A percentile compares a stretch with the other conserved stretches of the same genome.
Conservation (phyloP, 53 echinoderm and acorn worm species). For the Actinopyga echinites region DNA sequence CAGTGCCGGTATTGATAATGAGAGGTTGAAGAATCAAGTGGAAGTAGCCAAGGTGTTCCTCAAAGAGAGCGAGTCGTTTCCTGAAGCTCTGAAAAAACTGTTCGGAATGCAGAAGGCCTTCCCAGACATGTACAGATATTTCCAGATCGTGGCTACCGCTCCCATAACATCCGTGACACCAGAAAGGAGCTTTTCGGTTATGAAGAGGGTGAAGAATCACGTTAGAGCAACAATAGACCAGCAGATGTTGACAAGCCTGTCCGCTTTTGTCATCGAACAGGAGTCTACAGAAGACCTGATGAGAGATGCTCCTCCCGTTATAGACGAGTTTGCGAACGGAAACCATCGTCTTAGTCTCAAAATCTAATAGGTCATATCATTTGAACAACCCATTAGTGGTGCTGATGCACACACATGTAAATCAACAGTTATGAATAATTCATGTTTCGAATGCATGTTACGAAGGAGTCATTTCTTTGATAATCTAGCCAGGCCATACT, state of each 20-base stretch:
- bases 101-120: conserved; percentile 5
- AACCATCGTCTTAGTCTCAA: background rate
- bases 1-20: background rate
- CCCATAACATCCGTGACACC: background rate
- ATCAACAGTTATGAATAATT: background rate
- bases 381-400: background rate
- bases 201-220: background rate
- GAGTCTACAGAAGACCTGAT: background rate
- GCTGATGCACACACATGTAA: background rate
- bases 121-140: background rate
- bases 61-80: background rate
- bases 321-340: background rate
- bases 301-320: background rate
- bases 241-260: background rate
- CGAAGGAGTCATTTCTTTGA: too few species aligned
- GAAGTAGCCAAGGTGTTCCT: conserved; percentile 1
- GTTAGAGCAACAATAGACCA: background rate
- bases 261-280: background rate
- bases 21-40: background rate
- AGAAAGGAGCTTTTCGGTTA: background rate
- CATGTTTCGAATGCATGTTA: background rate
- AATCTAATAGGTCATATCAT: background rate
- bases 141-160: background rate
- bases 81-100: background rate
- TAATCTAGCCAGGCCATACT: too few species aligned